These are phyloP conservation scores for Eulemur coronatus DNA, from an alignment of 2,797 vertebrate genomes.

Conservation along the genomic window DNA sequence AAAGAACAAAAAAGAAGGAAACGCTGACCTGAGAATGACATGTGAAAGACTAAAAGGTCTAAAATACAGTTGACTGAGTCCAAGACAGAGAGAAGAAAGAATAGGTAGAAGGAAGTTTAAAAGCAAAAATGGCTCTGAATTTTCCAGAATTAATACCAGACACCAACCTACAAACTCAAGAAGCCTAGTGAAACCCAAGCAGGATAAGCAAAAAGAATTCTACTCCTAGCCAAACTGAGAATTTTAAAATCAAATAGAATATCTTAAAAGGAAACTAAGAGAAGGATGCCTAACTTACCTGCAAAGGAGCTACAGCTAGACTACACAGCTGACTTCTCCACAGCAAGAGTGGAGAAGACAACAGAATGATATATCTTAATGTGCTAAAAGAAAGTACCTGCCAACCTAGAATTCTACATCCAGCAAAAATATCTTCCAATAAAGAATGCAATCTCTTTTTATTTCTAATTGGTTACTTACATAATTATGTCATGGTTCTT, in stretches of 20 bases:
- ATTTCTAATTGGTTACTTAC: background rate
- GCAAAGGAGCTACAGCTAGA: background rate
- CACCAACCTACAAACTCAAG: background rate
- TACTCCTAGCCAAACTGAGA: background rate
- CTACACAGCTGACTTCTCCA: background rate
- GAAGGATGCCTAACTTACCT: background rate
- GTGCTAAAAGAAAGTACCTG: background rate
- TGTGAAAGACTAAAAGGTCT: background rate
- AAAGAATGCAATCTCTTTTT: background rate
- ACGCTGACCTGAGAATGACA: background rate
- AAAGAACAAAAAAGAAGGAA: slow-evolving; percentile 1
- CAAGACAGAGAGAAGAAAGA: background rate
- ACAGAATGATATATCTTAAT: background rate
- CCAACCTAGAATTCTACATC: background rate
- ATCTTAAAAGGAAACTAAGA: background rate
- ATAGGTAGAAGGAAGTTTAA: background rate
- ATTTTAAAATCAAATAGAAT: background rate
- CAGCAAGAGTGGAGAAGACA: background rate
- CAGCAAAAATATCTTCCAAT: background rate
- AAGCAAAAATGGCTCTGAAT: background rate
- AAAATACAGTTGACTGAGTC: background rate
- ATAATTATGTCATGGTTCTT: background rate
- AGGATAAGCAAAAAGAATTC: slow-evolving; percentile 1
- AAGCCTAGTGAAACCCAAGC: background rate
- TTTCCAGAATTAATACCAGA: slow-evolving; percentile 5